These are phyloP conservation scores for Peromyscus polionotus DNA, from an alignment of 2,113 vertebrate genomes.

Conservation along the genomic window DNA sequence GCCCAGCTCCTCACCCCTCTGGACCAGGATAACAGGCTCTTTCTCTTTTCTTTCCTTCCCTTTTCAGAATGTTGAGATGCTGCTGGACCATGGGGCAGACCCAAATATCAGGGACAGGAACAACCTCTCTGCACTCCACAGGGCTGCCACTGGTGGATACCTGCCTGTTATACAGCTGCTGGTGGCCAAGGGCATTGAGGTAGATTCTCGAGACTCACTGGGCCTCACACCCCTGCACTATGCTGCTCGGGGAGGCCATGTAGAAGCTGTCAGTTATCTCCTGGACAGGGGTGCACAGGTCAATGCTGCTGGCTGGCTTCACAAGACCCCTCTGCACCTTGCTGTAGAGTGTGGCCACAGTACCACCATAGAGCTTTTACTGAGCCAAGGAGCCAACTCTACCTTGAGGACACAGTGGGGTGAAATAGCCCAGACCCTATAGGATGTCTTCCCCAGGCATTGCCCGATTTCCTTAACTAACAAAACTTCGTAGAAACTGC, in stretches of 20 bases:
- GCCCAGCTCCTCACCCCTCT: no score
- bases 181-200: not conserved
- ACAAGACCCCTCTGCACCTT: conserved; percentile 77
- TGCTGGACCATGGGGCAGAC: conserved; percentile 75
- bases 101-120: conserved; percentile 63
- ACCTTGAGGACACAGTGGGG: conserved; percentile 49
- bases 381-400: conserved; percentile 66
- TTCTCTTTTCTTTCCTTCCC: not conserved
- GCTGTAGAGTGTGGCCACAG: conserved; percentile 56
- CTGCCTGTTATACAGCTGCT: conserved; percentile 60
- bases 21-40: not conserved
- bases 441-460: not conserved
- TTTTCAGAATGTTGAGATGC: conserved; percentile 74
- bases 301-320: conserved; percentile 69
- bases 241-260: conserved; percentile 68
- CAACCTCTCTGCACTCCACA: conserved; percentile 78
- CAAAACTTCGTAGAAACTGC: not conserved
- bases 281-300: conserved; percentile 73
- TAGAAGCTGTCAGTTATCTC: conserved; percentile 60
- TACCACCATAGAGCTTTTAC: conserved; percentile 39
- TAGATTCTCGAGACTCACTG: conserved; percentile 73
- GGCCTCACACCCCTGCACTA: conserved; percentile 81
- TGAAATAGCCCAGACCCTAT: not conserved
- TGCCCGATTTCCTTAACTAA: not conserved
- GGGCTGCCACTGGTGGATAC: conserved; percentile 73